Evolutionary conservation across 2,797 vertebrate genomes (phyloP).

Genomic region (Otus scops): DNA sequence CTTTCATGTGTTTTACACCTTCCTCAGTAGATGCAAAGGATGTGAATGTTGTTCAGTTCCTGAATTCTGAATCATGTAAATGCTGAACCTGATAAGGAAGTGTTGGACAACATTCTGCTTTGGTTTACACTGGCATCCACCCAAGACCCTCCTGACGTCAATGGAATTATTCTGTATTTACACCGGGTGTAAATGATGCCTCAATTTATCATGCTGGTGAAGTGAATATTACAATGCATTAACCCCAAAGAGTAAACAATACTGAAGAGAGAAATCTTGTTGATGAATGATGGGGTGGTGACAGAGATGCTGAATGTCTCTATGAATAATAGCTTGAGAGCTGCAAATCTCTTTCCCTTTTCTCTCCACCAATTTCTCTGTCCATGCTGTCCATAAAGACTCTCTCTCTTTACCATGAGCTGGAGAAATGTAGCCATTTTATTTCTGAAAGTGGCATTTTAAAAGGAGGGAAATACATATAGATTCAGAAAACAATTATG

Average conservation of each 20-base stretch:
- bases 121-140: neutral
- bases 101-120: neutral
- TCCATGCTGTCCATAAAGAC: neutral
- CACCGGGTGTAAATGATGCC: neutral
- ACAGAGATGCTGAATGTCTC: neutral
- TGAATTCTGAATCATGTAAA: too few relatives aligned
- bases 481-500: neutral
- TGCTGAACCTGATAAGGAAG: neutral
- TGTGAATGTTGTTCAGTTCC: too few relatives aligned
- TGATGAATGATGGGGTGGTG: neutral
- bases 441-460: neutral
- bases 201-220: neutral
- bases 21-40: neutral
- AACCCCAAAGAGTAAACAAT: neutral
- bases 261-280: neutral
- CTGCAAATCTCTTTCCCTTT: neutral
- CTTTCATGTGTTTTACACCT: neutral
- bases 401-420: neutral
- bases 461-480: neutral
- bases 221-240: neutral
- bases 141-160: neutral
- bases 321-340: neutral
- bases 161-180: neutral
- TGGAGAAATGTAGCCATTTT: neutral
- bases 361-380: neutral